Base-by-base conservation (phyloP, 2,888 invertebrate species). In the Hipparchia sbordonii region DNA sequence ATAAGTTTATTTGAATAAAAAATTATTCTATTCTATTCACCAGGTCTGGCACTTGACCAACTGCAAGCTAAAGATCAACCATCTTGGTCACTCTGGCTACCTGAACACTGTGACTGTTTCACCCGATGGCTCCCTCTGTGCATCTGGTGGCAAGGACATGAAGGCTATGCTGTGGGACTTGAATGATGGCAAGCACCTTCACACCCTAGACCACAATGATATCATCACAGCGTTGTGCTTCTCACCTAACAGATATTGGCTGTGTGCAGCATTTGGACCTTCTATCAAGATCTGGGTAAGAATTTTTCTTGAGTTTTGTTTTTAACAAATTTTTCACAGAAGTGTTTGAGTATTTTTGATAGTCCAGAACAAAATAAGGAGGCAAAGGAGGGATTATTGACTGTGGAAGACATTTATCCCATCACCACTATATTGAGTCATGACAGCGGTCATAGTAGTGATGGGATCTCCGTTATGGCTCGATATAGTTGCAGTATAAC, bases 151-250 rank as follows among this genome's bases (percentile, higher is more conserved):
- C 87, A 99, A 99, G 97, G 99, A 99, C 94, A 98, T 98, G 94
- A 98, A 99, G 94, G 99, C 99, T 9, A 98, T 99, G 97, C 95
- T 99, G 79, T 99, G 99, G 99, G 99, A 99, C 92, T 95, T 99
- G 88, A 99, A 99, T 91, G 99, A 99, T 88, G 99, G 99, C 94
- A 99, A 99, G 94, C 99, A 99, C 92, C 95, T 99, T 87, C 99
- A 99, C 95, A 99, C 99, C 12, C 94, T 99, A 85, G 99, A 99
- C 88, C 99, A 99, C 92, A 99, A 98, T 92, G 99, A 99, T 88
- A 98, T 98, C 90, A 99, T 99, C 94, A 99, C 99, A 83, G 98
- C 99, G 6, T 95, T 99, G 83, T 98, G 98, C 96, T 99, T 99
- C 97, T 99, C 99, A 78, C 99, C 99, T 77, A 99, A 99, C 95